These are phyloP conservation scores for Polylopha cassiicola DNA, from an alignment of 2,888 invertebrate species.

Conservation along the genomic window DNA sequence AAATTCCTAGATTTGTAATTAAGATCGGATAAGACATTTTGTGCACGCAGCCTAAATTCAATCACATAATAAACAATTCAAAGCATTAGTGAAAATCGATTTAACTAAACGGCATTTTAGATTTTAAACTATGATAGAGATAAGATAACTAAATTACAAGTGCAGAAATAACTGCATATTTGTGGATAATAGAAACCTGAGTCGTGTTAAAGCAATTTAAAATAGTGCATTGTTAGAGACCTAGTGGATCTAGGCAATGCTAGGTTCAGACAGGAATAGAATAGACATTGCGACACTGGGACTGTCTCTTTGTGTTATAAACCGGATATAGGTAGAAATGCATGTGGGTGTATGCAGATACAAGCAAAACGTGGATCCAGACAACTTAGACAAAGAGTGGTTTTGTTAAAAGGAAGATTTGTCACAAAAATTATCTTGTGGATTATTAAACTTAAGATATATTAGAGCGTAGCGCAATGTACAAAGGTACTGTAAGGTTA, in stretches of 20 bases:
- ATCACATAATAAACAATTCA: slow-evolving; percentile 7
- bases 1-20: slow-evolving; percentile 2
- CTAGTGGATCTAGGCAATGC: slow-evolving; percentile 24
- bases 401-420: no score
- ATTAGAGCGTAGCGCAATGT: slow-evolving; percentile 1
- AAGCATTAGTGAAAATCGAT: slow-evolving; percentile 3
- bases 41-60: slow-evolving; percentile 4
- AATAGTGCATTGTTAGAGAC: slow-evolving; percentile 33
- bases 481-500: slow-evolving; percentile 29
- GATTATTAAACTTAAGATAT: background rate
- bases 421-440: no score
- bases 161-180: no score
- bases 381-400: slow-evolving; percentile 8
- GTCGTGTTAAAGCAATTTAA: slow-evolving; percentile 31
- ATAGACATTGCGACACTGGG: slow-evolving; percentile 38
- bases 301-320: slow-evolving; percentile 42
- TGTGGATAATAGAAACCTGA: slow-evolving; percentile 33
- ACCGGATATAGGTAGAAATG: slow-evolving; percentile 33
- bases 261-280: slow-evolving; percentile 39
- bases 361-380: slow-evolving; percentile 5
- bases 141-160: no score
- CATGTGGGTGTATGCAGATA: background rate
- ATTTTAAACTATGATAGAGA: no score
- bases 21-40: slow-evolving; percentile 5
- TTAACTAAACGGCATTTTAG: no score